These are phyloP conservation scores for Gadopsis bispinosus DNA, from an alignment of 2,797 vertebrate genomes.

Conservation along the genomic window DNA sequence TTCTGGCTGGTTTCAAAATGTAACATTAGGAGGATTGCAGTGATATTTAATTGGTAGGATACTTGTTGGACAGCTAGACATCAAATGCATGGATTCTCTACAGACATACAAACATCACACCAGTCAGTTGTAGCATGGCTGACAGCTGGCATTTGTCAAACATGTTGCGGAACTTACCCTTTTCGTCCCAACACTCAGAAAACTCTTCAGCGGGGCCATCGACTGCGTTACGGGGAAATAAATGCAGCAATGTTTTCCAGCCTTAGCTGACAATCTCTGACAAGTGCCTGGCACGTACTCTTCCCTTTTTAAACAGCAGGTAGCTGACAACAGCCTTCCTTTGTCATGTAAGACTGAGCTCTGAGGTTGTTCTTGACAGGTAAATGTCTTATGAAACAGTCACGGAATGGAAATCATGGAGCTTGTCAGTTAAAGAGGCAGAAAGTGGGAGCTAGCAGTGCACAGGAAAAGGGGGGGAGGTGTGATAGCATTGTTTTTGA, in stretches of 20 bases:
- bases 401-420: constrained; percentile 63
- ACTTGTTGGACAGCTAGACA: constrained; percentile 38
- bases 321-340: constrained; percentile 83
- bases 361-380: constrained; percentile 81
- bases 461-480: neutral
- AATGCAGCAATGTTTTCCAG: constrained; percentile 77
- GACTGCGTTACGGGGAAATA: constrained; percentile 76
- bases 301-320: constrained; percentile 74
- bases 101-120: constrained; percentile 60
- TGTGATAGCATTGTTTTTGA: constrained; percentile 63
- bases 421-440: constrained; percentile 75
- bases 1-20: constrained; percentile 13
- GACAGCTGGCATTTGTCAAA: constrained; percentile 81
- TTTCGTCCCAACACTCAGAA: constrained; percentile 56
- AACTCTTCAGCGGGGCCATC: constrained; percentile 68
- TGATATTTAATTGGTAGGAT: constrained; percentile 34
- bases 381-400: constrained; percentile 77
- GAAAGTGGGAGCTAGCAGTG: constrained; percentile 44
- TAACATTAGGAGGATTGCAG: neutral
- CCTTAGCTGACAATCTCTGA: constrained; percentile 81
- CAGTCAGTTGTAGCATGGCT: constrained; percentile 42
- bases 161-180: constrained; percentile 69
- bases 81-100: constrained; percentile 37
- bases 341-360: constrained; percentile 82
- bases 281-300: constrained; percentile 81